A percentile compares a stretch with the other conserved stretches of the same genome.
phyloP scores from a whole-genome alignment of 2,797 vertebrate species.

The Pseudopleuronectes americanus region DNA sequence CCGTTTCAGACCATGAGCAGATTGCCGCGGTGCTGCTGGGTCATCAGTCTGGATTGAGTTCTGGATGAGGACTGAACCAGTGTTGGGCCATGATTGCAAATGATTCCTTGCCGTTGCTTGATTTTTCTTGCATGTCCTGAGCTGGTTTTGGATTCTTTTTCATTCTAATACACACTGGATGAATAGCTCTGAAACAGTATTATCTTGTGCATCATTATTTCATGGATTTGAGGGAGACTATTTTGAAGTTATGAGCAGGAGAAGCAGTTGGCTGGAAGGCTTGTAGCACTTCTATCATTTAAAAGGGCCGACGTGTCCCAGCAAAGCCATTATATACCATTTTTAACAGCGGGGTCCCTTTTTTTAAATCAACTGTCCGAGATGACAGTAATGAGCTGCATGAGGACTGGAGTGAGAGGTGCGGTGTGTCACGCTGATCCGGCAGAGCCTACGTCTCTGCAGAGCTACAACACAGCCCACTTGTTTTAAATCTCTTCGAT shows the following conservation, averaged over 20 bases:
- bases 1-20: constrained; percentile 46
- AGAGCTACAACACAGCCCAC: background rate
- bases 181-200: too few species aligned
- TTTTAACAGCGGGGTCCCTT: background rate
- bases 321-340: background rate
- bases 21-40: constrained; percentile 33
- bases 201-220: too few species aligned
- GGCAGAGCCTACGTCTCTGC: too few species aligned
- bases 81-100: background rate
- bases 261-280: background rate
- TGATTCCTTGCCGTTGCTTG: background rate
- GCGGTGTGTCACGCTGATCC: constrained; percentile 2
- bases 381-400: constrained; percentile 18
- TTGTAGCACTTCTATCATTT: constrained; percentile 10
- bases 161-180: too few species aligned
- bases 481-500: background rate
- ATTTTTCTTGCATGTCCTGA: background rate
- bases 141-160: background rate
- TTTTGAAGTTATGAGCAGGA: constrained; percentile 1
- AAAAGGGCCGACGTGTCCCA: constrained; percentile 1
- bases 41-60: constrained; percentile 24
- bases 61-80: constrained; percentile 8
- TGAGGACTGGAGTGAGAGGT: constrained; percentile 5
- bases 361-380: constrained; percentile 6
- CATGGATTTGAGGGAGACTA: background rate